Conservation (phyloP, 2,888 invertebrate genomes). For the Agrilus cyanescens region DNA sequence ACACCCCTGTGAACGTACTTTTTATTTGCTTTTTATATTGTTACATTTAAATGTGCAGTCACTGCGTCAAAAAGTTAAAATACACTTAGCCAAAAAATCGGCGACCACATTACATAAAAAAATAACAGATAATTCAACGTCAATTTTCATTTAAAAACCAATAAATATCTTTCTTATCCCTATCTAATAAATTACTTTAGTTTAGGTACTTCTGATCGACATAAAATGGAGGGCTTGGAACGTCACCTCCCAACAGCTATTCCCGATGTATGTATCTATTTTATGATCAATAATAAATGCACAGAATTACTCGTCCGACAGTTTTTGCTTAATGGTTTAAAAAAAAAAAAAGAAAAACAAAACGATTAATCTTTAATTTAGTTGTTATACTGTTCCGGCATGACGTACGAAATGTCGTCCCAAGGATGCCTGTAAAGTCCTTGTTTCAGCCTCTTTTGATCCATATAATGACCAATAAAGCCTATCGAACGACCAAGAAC, state of each 20-base stretch:
- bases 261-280: no score
- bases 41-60: constrained; percentile 5
- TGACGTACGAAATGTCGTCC: constrained; percentile 93
- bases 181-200: no score
- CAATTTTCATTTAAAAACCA: no score
- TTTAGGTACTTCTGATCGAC: no score
- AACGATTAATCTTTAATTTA: constrained; percentile 8
- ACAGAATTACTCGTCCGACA: no score
- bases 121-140: not conserved
- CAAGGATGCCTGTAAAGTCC: constrained; percentile 98
- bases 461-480: constrained; percentile 96
- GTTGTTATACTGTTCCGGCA: constrained; percentile 58
- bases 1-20: constrained; percentile 2
- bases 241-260: no score
- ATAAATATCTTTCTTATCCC: no score
- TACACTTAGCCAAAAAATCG: constrained; percentile 1
- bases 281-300: no score
- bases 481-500: constrained; percentile 97
- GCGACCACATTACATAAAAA: constrained; percentile 6
- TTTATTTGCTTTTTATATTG: constrained; percentile 6
- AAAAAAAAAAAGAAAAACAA: no score
- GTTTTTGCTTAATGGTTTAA: no score
- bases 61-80: constrained; percentile 8
- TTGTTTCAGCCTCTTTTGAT: constrained; percentile 97
- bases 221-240: no score